These are phyloP conservation scores for Chrysomallon squamiferum DNA, from an alignment of 1,140 invertebrate genomes.

Conservation along the genomic window DNA sequence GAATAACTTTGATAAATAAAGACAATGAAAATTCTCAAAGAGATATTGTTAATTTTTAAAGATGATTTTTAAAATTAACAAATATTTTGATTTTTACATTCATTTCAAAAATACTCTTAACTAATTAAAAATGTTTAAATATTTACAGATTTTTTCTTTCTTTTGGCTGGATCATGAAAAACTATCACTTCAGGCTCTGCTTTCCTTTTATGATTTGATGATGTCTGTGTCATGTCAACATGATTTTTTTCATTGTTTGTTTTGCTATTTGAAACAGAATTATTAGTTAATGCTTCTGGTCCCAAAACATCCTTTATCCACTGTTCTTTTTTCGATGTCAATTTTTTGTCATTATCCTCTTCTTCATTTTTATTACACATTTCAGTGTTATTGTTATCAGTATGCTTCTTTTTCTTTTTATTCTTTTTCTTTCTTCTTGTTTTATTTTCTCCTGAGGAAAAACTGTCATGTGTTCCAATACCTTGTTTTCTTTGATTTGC, in stretches of 20 bases:
- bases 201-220: background rate
- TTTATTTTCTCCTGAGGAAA: background rate
- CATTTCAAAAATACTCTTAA: too few relatives aligned
- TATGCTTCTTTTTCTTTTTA: background rate
- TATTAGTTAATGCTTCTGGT: background rate
- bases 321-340: background rate
- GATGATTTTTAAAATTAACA: too few relatives aligned
- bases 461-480: background rate
- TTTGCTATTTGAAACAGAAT: too few relatives aligned
- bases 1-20: too few relatives aligned
- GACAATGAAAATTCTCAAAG: too few relatives aligned
- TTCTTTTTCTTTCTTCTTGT: background rate
- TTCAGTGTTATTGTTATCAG: background rate
- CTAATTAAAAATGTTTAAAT: too few relatives aligned
- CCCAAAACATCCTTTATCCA: background rate
- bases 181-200: constrained; percentile 3
- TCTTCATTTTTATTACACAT: background rate
- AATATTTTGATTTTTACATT: too few relatives aligned
- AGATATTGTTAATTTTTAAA: too few relatives aligned
- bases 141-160: background rate
- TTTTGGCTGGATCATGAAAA: constrained; percentile 6
- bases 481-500: background rate
- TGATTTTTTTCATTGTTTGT: background rate
- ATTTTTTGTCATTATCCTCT: background rate
- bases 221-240: background rate